These are phyloP conservation scores for Oligia fasciuncula DNA, from an alignment of 2,888 invertebrate species.

Conservation along the genomic window DNA sequence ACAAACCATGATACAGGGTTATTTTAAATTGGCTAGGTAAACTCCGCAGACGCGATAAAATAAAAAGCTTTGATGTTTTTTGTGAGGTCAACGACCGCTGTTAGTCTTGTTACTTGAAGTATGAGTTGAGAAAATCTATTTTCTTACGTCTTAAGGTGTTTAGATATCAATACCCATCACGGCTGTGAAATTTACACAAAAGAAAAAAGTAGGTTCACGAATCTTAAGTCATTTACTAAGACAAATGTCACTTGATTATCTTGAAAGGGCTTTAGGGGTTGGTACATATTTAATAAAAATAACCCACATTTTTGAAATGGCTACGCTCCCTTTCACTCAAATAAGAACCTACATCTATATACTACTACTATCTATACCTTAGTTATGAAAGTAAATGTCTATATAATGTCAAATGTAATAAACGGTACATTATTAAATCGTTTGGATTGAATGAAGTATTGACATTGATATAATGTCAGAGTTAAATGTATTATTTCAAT, in stretches of 20 bases:
- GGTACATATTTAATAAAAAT: conserved; percentile 38
- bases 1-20: too few species aligned
- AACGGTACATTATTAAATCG: conserved; percentile 24
- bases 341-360: neutral
- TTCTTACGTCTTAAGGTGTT: too few species aligned
- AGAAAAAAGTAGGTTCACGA: neutral
- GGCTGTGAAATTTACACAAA: too few species aligned
- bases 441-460: conserved; percentile 18
- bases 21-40: too few species aligned
- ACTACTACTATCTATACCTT: neutral
- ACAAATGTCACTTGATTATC: conserved; percentile 22
- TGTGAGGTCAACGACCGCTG: too few species aligned
- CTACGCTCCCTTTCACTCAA: neutral
- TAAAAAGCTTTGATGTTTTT: too few species aligned
- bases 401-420: conserved; percentile 26
- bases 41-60: too few species aligned
- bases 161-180: too few species aligned
- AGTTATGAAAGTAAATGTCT: neutral
- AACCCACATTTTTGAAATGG: conserved; percentile 11
- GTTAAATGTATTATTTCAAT: conserved; percentile 24
- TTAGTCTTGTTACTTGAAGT: too few species aligned
- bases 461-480: conserved; percentile 22
- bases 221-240: neutral
- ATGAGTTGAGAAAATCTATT: too few species aligned
- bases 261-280: conserved; percentile 8